A percentile compares a stretch with the other conserved stretches of the same genome.
These are phyloP conservation scores for Atopsyche davidsoni DNA, from an alignment of 1,140 invertebrate genomes.

Conservation along the genomic window DNA sequence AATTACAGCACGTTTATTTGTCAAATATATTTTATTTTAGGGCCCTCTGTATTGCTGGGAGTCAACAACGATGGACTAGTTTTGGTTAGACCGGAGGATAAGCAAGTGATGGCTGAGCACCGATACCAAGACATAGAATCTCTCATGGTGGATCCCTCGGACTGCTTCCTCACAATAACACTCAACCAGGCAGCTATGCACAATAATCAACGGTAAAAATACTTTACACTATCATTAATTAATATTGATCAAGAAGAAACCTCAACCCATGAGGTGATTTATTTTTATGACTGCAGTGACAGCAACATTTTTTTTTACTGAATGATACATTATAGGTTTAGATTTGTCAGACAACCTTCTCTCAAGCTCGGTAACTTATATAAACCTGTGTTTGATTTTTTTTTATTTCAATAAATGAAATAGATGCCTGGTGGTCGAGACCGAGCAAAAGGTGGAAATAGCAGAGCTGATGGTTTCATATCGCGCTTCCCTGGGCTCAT, in stretches of 20 bases:
- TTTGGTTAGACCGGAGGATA: constrained; percentile 82
- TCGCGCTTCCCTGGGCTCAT: constrained; percentile 74
- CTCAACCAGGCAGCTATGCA: constrained; percentile 41
- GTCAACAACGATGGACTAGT: constrained; percentile 89
- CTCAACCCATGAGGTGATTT: background rate
- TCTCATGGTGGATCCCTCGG: constrained; percentile 85
- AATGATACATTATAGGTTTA: too few relatives aligned
- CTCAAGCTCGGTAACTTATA: too few relatives aligned
- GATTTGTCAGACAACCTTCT: too few relatives aligned
- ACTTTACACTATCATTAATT: background rate
- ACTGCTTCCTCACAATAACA: constrained; percentile 85
- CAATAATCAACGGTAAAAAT: constrained; percentile 27
- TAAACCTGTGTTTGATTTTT: too few relatives aligned
- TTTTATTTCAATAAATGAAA: too few relatives aligned
- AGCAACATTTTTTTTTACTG: too few relatives aligned
- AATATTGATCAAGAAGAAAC: background rate
- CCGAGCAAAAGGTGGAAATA: constrained; percentile 81
- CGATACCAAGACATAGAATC: constrained; percentile 83
- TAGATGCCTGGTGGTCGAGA: constrained; percentile 93
- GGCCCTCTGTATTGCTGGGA: constrained; percentile 62
- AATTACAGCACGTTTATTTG: background rate
- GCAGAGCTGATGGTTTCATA: constrained; percentile 90
- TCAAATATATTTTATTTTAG: constrained; percentile 24
- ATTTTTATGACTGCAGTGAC: background rate
- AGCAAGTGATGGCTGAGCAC: constrained; percentile 84